Conservation (phyloP, 2,113 vertebrate species). For the Scolopax mira region DNA sequence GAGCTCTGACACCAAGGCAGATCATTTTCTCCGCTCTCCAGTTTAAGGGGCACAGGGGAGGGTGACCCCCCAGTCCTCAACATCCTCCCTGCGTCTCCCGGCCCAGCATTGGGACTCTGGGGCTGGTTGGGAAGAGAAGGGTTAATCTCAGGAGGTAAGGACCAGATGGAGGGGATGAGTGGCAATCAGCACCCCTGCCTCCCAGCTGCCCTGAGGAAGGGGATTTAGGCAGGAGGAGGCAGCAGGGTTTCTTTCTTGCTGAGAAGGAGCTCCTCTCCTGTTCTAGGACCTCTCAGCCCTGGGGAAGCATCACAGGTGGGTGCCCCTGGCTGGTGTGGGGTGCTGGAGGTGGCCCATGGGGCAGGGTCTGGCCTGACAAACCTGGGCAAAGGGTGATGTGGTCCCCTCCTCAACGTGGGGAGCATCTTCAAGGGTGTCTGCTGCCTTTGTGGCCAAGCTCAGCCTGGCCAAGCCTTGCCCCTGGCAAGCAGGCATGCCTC, state of each 20-base stretch:
- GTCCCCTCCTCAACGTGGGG: background rate
- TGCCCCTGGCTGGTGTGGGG: background rate
- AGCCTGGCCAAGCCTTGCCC: background rate
- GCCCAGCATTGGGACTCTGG: too few relatives aligned
- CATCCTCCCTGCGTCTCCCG: accelerated
- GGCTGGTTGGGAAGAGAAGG: background rate
- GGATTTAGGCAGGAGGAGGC: background rate
- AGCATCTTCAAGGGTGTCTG: background rate
- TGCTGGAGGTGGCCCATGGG: background rate
- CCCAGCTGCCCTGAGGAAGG: background rate
- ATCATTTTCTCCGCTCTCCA: background rate
- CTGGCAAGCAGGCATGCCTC: background rate
- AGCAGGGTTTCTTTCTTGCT: accelerated
- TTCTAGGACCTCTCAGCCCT: background rate
- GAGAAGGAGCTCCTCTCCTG: accelerated
- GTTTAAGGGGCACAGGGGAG: background rate
- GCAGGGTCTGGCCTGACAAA: background rate
- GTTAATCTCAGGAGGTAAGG: background rate
- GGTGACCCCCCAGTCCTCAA: background rate
- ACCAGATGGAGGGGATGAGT: background rate
- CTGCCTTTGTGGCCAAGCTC: background rate
- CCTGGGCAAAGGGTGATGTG: background rate
- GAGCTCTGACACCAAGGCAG: background rate
- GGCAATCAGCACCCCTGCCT: background rate
- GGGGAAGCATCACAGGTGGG: accelerated